These are phyloP conservation scores for Hypena proboscidalis DNA, from an alignment of 2,888 invertebrate genomes.

Conservation along the genomic window DNA sequence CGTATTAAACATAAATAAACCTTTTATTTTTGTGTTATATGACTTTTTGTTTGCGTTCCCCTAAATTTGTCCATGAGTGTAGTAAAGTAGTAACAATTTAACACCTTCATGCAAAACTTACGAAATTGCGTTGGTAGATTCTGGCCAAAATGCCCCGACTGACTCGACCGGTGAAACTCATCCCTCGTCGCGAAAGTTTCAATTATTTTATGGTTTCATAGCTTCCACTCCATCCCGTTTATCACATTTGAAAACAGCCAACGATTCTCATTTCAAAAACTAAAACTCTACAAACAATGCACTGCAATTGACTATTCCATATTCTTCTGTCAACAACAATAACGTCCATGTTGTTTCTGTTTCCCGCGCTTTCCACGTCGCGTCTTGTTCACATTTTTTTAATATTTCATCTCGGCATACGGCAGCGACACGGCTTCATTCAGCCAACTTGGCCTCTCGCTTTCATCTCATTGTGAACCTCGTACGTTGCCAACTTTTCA, in stretches of 20 bases:
- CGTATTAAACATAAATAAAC: no score
- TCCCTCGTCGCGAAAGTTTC: no score
- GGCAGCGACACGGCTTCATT: slow-evolving; percentile 72
- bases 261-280: background rate
- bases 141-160: no score
- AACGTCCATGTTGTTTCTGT: slow-evolving; percentile 30
- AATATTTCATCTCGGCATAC: slow-evolving; percentile 74
- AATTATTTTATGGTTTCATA: no score
- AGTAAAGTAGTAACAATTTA: no score
- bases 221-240: no score
- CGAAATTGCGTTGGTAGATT: no score
- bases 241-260: background rate
- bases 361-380: slow-evolving; percentile 40
- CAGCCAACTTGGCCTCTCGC: slow-evolving; percentile 73
- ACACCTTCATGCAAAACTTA: no score
- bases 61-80: no score
- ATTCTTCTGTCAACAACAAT: slow-evolving; percentile 22
- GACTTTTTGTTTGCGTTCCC: no score
- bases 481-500: slow-evolving; percentile 70
- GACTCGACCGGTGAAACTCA: no score
- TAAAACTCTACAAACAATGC: background rate
- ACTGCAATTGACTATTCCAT: slow-evolving; percentile 21
- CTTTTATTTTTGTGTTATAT: no score
- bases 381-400: slow-evolving; percentile 59
- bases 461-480: slow-evolving; percentile 78